Conservation (phyloP, 2,113 vertebrate species). For the Acanthochromis polyacanthus region DNA sequence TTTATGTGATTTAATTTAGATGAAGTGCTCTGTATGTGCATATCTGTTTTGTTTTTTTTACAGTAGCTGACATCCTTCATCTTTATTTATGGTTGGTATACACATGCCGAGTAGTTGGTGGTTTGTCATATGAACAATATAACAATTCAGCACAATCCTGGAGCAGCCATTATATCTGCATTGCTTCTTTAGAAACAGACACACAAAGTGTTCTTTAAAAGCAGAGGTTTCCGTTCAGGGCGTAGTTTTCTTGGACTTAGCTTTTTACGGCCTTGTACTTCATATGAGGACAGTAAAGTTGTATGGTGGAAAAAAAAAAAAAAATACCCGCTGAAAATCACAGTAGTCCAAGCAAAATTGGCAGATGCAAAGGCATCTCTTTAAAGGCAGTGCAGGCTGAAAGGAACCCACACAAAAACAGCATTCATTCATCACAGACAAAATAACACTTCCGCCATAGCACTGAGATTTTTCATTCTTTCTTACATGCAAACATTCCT, state of each 20-base stretch:
- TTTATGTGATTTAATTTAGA: no score
- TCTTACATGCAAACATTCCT: constrained; percentile 14
- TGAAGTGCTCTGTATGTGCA: no score
- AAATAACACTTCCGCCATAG: constrained; percentile 15
- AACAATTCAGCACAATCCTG: background rate
- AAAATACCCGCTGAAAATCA: background rate
- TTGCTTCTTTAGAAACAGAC: constrained; percentile 9
- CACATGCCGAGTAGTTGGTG: background rate
- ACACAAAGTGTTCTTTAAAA: background rate
- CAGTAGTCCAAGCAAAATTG: constrained; percentile 21
- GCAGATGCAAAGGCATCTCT: constrained; percentile 18
- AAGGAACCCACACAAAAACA: constrained; percentile 46
- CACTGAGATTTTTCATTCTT: constrained; percentile 18
- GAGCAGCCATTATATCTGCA: background rate
- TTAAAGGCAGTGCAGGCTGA: constrained; percentile 20
- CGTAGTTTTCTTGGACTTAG: constrained; percentile 5
- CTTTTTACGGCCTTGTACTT: background rate
- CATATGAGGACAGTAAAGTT: background rate
- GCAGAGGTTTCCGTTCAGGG: constrained; percentile 13
- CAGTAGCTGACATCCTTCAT: no score
- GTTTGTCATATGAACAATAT: background rate
- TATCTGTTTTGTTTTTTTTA: no score
- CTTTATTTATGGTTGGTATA: no score
- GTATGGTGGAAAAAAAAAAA: background rate
- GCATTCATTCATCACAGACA: constrained; percentile 42